phyloP scores from a whole-genome alignment of 2,113 vertebrate genomes.

The Scartelaos histophorus region DNA sequence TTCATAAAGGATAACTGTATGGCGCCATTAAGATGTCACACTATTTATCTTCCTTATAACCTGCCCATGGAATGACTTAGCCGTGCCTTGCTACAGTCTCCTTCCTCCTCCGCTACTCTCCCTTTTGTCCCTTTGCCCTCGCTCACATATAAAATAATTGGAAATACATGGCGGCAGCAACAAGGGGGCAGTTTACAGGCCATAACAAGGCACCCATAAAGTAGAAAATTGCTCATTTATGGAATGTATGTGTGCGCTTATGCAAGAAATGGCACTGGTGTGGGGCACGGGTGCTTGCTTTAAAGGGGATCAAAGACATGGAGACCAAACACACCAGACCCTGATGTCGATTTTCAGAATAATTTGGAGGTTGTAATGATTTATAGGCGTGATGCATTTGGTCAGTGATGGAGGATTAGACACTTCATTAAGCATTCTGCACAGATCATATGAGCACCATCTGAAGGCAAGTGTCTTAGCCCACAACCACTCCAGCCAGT shows the following conservation, averaged over 20 bases:
- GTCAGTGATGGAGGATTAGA: constrained; percentile 39
- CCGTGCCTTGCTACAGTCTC: constrained; percentile 56
- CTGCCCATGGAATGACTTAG: constrained; percentile 68
- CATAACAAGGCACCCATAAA: constrained; percentile 63
- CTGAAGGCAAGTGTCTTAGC: constrained; percentile 54
- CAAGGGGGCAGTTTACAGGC: constrained; percentile 64
- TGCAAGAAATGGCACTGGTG: constrained; percentile 15
- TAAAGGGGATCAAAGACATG: constrained; percentile 34
- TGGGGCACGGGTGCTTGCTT: constrained; percentile 25
- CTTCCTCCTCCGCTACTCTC: constrained; percentile 51
- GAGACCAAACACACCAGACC: background rate
- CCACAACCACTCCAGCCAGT: constrained; percentile 62
- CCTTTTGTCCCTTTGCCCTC: constrained; percentile 70
- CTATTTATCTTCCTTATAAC: constrained; percentile 77
- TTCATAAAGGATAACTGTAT: constrained; percentile 76
- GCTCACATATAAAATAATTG: constrained; percentile 74
- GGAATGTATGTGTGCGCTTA: constrained; percentile 5
- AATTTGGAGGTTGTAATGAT: constrained; percentile 15
- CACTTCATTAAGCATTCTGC: constrained; percentile 36
- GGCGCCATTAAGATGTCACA: constrained; percentile 74
- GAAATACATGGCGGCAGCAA: constrained; percentile 71
- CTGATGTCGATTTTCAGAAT: constrained; percentile 20
- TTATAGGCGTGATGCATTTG: background rate
- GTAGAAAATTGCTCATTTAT: constrained; percentile 56
- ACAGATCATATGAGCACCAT: constrained; percentile 46